Evolutionary conservation across 2,113 vertebrate genomes (phyloP), one percentile per base, ranked within the genome.

Genomic region (Leuciscus idus): DNA sequence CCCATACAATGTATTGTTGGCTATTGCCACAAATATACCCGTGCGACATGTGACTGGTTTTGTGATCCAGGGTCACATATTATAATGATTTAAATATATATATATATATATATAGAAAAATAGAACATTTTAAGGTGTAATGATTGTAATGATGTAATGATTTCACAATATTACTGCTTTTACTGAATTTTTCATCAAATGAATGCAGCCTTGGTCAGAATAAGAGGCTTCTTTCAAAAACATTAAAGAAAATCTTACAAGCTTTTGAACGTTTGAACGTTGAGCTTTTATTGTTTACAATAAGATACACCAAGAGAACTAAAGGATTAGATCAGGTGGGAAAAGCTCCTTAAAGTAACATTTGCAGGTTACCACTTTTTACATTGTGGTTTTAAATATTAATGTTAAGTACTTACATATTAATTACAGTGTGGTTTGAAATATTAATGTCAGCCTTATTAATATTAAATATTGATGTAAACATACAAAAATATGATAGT

Each of bases 391-490:
- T 43, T 73, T 23, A 73, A 46, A 74, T 46, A 3, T 74, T 46
- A n/a, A 73, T 46, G 46, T n/a, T 39, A 72, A 72, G 39, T 39
- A 39, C 33, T 39, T 39, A 23, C 21, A 72, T 72, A 72, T 72
- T 36, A 72, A 72, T 72, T 33, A 73, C 70, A 46, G 36, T 46
- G 21, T 74, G 39, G 36, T 43, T 30, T 39, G 23, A 73, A 73
- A 73, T 73, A 73, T 46, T 73, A 13, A 74, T 1, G 12, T 13
- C 39, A 7, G 23, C 48, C 43, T 48, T 74, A 74, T 74, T 48
- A 48, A 74, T 74, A 48, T 74, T 74, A 48, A 74, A 74, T 26
- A 74, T 9, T 48, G 43, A n/a, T 73, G 70, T 74, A 74, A 26
- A 48, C 72, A 48, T 26, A 43, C 12, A 74, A 39, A 72, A 39